phyloP scores from a whole-genome alignment of 2,797 vertebrate species.

The Adrianichthys oophorus region DNA sequence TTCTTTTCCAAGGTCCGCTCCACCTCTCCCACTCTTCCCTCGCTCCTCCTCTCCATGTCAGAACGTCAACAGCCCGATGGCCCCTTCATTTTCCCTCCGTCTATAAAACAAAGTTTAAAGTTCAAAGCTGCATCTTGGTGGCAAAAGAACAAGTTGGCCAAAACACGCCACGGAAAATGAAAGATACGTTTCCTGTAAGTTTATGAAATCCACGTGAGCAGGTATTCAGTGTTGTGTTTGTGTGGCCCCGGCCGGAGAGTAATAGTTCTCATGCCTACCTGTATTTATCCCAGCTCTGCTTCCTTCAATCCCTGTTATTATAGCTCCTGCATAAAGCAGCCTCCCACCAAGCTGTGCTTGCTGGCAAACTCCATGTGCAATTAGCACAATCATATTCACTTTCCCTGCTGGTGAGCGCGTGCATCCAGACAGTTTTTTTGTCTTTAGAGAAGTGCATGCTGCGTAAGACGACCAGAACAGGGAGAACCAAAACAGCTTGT shows the following conservation, averaged over 20 bases:
- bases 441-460: background rate
- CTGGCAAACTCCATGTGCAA: constrained; percentile 9
- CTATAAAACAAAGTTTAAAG: constrained; percentile 77
- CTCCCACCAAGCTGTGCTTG: constrained; percentile 16
- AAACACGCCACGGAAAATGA: too few relatives aligned
- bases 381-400: constrained; percentile 35
- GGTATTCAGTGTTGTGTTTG: background rate
- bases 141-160: constrained; percentile 8
- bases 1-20: constrained; percentile 67
- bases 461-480: background rate
- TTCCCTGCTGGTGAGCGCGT: constrained; percentile 23
- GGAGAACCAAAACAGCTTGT: background rate
- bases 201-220: background rate
- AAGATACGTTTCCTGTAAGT: background rate
- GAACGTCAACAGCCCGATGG: constrained; percentile 56
- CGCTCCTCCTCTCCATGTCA: constrained; percentile 46
- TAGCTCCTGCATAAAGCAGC: constrained; percentile 20
- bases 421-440: constrained; percentile 19
- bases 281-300: constrained; percentile 39
- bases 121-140: constrained; percentile 69
- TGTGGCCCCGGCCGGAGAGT: constrained; percentile 10
- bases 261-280: constrained; percentile 15
- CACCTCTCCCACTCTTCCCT: constrained; percentile 46
- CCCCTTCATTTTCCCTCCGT: constrained; percentile 64
- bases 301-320: constrained; percentile 39